Base-by-base conservation (phyloP, 2,797 vertebrate species). In the Rhinogobio ventralis region DNA sequence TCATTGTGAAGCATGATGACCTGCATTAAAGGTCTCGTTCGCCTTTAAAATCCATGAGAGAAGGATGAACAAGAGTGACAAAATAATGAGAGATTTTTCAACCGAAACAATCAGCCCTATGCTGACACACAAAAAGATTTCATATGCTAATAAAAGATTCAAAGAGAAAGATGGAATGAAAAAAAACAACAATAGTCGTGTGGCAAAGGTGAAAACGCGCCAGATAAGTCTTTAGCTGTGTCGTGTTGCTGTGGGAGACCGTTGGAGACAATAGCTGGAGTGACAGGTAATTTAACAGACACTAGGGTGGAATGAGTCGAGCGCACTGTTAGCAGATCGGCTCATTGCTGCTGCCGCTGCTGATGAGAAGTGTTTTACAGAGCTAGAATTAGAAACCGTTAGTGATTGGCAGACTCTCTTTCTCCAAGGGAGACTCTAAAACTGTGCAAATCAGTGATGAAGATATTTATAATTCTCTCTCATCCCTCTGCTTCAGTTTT, bases 341-440 rank as follows among this genome's bases (percentile, higher is more conserved):
- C 30, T 74, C 71, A 74, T 73, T 66, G 71, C 42, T 7, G 4
- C 79, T 83, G 85, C 57, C 71, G 5, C 36, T 42, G 39, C 6
- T 42, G 90, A 84, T 89, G 80, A 89, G 74, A 87, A 69, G 86
- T 88, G 85, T 80, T 86, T 87, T 89, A 88, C 80, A 83, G 72
- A 69, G 74, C 85, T 84, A 80, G 83, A 86, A 87, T 89, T 87
- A 89, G 77, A 86, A 74, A 89, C 82, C 79, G 72, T 20, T 67
- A 86, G 85, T 91, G 90, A 91, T 87, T 91, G 91, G 84, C 89
- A 89, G 86, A 36, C 71, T 83, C 36, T 28, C 55, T 76, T 83
- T 85, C 72, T 86, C 62, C 66, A 8, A 8, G 14, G 85, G 68
- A 64, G 42, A 83, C 79, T 81, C 72, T 72, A 39, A 81, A 86